Percentiles rank a stretch among this genome's conserved stretches.
These are phyloP conservation scores for Eupristina koningsbergeri DNA, from an alignment of 1,140 invertebrate genomes.

Conservation along the genomic window DNA sequence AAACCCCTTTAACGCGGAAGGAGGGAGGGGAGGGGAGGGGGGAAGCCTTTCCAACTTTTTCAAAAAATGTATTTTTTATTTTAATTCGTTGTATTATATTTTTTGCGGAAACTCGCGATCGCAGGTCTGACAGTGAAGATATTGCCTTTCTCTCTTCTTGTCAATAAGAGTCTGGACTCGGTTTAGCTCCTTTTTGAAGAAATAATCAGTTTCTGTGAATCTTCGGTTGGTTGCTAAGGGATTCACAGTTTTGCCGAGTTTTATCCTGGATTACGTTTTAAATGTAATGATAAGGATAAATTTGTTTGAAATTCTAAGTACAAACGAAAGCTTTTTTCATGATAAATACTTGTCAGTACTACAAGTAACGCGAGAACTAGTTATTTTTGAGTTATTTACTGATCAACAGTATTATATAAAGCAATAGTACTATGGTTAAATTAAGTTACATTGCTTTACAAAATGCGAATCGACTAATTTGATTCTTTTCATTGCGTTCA, in stretches of 20 bases:
- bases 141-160: no score
- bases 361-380: no score
- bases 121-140: no score
- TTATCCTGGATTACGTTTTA: neutral
- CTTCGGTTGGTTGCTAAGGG: neutral
- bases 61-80: neutral
- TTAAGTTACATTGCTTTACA: conserved; percentile 39
- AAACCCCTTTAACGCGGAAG: neutral
- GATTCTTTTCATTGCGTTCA: neutral
- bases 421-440: conserved; percentile 40
- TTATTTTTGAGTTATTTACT: neutral
- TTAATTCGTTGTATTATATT: no score
- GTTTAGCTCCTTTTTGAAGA: no score
- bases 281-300: neutral
- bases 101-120: no score
- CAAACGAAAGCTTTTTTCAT: neutral
- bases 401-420: conserved; percentile 2
- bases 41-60: neutral
- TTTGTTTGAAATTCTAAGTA: neutral
- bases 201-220: neutral
- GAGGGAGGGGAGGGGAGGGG: neutral
- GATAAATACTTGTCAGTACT: neutral
- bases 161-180: no score
- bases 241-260: neutral
- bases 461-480: conserved; percentile 2